Conservation (phyloP, 2,113 vertebrate species). For the Melanotaenia duboulayi region DNA sequence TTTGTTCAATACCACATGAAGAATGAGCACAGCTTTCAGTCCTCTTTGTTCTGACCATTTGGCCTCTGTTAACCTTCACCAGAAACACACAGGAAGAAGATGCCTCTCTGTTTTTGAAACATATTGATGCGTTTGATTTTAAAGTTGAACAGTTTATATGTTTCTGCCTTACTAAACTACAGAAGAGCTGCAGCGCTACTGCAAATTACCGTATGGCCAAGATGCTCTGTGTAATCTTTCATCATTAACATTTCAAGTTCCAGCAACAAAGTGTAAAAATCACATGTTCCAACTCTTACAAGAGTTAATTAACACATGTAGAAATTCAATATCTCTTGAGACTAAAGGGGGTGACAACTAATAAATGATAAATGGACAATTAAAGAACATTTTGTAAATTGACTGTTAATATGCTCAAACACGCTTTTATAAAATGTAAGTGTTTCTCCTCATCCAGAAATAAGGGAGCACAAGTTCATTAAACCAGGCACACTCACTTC, state of each 20-base stretch:
- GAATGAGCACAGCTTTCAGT: neutral
- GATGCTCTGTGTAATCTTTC: neutral
- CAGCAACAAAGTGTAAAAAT: neutral
- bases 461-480: constrained; percentile 27
- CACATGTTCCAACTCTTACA: neutral
- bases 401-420: neutral
- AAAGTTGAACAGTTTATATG: neutral
- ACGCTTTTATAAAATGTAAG: neutral
- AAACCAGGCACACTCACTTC: constrained; percentile 25
- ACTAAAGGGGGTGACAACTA: neutral
- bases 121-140: neutral
- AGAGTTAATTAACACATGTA: neutral
- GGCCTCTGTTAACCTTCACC: neutral
- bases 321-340: neutral
- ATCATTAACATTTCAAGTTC: no score
- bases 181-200: neutral
- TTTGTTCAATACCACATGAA: neutral
- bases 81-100: neutral
- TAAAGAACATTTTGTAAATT: neutral
- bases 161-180: neutral
- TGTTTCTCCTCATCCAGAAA: constrained; percentile 14
- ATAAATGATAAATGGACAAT: neutral
- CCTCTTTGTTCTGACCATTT: neutral
- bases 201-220: neutral
- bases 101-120: no score